Evolutionary conservation across 2,888 invertebrate genomes (phyloP), one percentile per base, ranked within the genome.

Genomic region (Eristalinus aeneus): DNA sequence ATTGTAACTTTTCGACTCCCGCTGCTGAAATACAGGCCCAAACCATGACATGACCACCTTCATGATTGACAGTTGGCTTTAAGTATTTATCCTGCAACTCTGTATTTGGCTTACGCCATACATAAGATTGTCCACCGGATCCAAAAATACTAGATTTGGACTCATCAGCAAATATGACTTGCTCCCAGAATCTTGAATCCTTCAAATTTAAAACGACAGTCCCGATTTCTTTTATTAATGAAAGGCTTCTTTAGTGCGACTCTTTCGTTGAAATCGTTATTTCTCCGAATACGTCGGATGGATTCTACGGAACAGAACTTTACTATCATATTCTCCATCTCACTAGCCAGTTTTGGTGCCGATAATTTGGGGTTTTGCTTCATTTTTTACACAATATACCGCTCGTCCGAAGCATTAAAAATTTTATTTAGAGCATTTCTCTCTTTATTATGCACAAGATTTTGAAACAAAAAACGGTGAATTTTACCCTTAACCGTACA

Each of bases 401-500:
- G 54, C 20, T 46, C 53, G 16, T 46, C 53, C 53, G 53, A 46
- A 16, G 53, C n/a, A 16, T 20, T 54, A 54, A 54, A 54, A 20
- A 54, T 54, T 54, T 54, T 54, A 54, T 54, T 54, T 54, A 5
- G 22, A 61, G 27, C 63, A 73, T 63, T 54, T 73, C 54, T 53
- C 53, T 36, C 9, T 39, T 74, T 74, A 32, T 32, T 32, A 5
- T 32, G 4, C 32, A 32, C 32, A 32, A 3, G 32, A 32, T 32
- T 32, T 32, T 32, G 32, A 8, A 32, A 32, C 32, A 32, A 5
- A 32, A 3, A n/a, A n/a, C n/a, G n/a, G n/a, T n/a, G n/a, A n/a
- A n/a, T 6, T 32, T 82, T 83, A 27, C 79, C 58, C 60, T 87
- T 77, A 36, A 83, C 74, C 36, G 75, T 87, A 46, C 72, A 74